These are phyloP conservation scores for Sebastes melanostomus DNA, from an alignment of 2,797 vertebrate species.

Conservation along the genomic window DNA sequence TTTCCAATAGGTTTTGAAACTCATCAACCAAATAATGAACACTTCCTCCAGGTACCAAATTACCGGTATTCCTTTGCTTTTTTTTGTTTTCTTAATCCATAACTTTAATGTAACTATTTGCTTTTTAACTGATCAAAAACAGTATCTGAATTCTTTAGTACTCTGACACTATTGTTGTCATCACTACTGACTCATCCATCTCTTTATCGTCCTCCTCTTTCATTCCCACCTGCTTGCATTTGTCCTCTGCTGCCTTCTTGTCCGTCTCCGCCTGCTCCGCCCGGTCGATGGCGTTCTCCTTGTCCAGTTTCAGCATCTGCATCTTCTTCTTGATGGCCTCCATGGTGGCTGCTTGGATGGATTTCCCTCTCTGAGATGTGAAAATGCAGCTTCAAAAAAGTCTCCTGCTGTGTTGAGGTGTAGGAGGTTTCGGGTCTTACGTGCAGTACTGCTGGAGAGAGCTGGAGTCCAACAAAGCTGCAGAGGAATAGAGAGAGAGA, in stretches of 20 bases:
- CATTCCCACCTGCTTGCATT: constrained; percentile 89
- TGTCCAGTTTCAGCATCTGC: constrained; percentile 97
- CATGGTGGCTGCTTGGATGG: constrained; percentile 78
- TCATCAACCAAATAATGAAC: background rate
- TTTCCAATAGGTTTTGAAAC: background rate
- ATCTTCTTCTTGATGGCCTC: constrained; percentile 99
- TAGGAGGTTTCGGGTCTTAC: background rate
- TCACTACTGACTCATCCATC: background rate
- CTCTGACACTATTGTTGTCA: background rate
- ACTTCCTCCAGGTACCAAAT: background rate
- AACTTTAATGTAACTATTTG: background rate
- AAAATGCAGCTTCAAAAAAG: constrained; percentile 21
- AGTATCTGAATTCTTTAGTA: background rate
- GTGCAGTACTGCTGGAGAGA: background rate
- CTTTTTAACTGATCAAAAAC: background rate
- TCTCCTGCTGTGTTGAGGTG: constrained; percentile 35
- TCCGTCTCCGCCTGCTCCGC: constrained; percentile 94
- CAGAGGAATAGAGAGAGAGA: constrained; percentile 23
- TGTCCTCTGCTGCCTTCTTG: constrained; percentile 93
- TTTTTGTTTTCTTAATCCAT: background rate
- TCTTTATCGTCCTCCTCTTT: background rate
- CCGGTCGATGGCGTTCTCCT: constrained; percentile 94
- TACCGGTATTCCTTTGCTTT: background rate
- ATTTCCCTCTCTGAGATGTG: constrained; percentile 25
- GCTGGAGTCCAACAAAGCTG: constrained; percentile 36